These are phyloP conservation scores for Xestia sexstrigata DNA, from an alignment of 2,888 invertebrate genomes.

Conservation along the genomic window DNA sequence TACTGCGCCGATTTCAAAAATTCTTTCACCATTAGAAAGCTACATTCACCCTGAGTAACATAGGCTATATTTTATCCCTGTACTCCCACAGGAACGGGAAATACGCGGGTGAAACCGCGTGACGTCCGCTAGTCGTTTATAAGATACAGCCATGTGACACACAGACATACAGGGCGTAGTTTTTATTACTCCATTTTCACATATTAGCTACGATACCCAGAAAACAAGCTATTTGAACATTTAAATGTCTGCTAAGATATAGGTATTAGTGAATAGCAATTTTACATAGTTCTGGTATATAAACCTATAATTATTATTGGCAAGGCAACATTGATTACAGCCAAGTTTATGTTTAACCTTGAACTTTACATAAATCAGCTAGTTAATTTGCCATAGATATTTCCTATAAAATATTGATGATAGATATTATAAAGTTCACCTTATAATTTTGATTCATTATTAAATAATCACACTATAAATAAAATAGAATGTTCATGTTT, in stretches of 20 bases:
- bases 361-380: not conserved
- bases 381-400: not conserved
- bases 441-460: slow-evolving; percentile 2
- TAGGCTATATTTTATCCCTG: no score
- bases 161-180: not conserved
- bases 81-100: no score
- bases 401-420: not conserved
- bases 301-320: slow-evolving; percentile 14
- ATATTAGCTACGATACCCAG: not conserved
- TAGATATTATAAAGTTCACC: not conserved
- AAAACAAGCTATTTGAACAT: not conserved
- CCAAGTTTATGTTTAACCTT: slow-evolving; percentile 14
- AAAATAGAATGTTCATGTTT: no score
- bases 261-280: not conserved
- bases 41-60: no score
- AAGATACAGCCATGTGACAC: not conserved
- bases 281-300: not conserved
- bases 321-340: not conserved
- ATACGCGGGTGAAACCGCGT: no score
- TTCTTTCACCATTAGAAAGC: no score
- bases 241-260: not conserved
- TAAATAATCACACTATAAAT: not conserved
- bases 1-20: no score
- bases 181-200: not conserved
- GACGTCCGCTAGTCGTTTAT: no score